Evolutionary conservation across 2,113 vertebrate species (phyloP).

Genomic region (Rhineura floridana): DNA sequence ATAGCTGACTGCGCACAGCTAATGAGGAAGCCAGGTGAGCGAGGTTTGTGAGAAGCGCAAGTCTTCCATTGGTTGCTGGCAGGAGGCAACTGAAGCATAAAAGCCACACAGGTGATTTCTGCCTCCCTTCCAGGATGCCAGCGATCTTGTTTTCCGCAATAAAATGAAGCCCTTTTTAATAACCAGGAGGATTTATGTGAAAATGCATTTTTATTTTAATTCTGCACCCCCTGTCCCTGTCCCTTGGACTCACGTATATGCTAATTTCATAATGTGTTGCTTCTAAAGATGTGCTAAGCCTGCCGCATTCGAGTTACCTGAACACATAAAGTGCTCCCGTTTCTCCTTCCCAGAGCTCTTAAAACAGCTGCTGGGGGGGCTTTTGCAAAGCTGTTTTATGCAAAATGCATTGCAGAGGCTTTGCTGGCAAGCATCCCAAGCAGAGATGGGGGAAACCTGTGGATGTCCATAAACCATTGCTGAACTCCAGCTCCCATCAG

Average conservation of each 20-base stretch:
- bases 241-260: background rate
- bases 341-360: background rate
- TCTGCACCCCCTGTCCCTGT: background rate
- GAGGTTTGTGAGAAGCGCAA: constrained; percentile 24
- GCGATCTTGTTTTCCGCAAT: constrained; percentile 24
- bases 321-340: background rate
- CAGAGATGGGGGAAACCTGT: no score
- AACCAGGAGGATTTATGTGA: background rate
- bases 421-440: background rate
- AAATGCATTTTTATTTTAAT: background rate
- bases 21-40: constrained; percentile 55
- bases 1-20: constrained; percentile 30
- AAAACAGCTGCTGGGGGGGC: constrained; percentile 10
- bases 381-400: background rate
- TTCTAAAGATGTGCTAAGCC: constrained; percentile 25
- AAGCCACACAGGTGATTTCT: constrained; percentile 26
- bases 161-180: constrained; percentile 16
- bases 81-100: constrained; percentile 39
- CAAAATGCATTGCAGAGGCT: background rate
- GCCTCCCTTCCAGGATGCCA: constrained; percentile 25
- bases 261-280: constrained; percentile 40
- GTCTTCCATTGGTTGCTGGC: constrained; percentile 22
- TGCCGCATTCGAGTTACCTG: background rate
- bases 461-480: no score
- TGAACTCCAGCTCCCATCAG: no score